Conservation (phyloP, 2,888 invertebrate genomes). For the Zhengitettix transpicula region DNA sequence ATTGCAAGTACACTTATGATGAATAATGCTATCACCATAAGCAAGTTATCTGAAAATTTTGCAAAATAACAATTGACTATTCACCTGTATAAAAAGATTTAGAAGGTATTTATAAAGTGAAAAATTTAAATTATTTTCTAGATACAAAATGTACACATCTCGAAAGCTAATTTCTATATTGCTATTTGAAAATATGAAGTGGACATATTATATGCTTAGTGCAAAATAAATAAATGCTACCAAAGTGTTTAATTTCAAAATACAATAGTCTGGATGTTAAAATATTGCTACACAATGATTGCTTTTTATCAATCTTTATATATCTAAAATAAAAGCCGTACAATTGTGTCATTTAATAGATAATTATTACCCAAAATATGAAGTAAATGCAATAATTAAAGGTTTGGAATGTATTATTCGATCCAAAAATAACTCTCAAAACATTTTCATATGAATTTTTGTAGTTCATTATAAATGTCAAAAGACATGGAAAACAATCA, state of each 20-base stretch:
- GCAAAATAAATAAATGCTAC: conserved; percentile 1
- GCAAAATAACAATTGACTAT: background rate
- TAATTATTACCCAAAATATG: too few species aligned
- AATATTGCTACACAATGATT: too few species aligned
- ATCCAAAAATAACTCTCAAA: background rate
- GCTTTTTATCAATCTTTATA: too few species aligned
- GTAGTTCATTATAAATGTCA: background rate
- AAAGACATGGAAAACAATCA: background rate
- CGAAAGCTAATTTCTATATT: background rate
- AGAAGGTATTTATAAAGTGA: too few species aligned
- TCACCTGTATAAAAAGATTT: background rate
- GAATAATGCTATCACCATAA: too few species aligned
- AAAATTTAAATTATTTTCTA: background rate
- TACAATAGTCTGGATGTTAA: background rate
- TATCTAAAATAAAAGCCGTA: too few species aligned
- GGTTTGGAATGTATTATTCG: background rate
- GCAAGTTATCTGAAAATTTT: too few species aligned
- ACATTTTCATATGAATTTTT: background rate
- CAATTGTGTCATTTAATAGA: too few species aligned
- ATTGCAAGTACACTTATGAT: too few species aligned
- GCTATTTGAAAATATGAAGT: background rate
- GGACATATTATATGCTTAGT: background rate
- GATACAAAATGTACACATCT: background rate
- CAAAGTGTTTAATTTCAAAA: background rate
- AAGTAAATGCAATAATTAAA: too few species aligned